Base-by-base conservation (phyloP, 2,113 vertebrate genomes). In the Maccullochella peelii region DNA sequence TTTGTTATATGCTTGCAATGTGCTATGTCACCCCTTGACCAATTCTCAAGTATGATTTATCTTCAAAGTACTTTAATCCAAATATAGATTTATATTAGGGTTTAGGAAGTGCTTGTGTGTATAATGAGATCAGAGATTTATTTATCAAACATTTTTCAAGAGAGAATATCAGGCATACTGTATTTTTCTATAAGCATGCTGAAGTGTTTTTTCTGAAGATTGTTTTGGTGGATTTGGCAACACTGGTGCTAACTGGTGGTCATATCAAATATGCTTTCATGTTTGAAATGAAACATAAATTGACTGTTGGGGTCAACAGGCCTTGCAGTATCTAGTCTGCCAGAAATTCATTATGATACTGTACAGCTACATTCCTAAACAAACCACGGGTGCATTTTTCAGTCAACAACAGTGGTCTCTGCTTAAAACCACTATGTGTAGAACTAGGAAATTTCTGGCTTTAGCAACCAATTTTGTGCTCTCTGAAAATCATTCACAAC, bases 51-150 rank as follows among this genome's bases (percentile, higher is more conserved):
- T 15, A 23, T 30, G 10, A 55, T 70, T 75, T 65, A 36, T 72
- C 30, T 73, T 77, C n/a, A 33, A 66, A 69, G 55, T 54, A 7
- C n/a, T 72, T 75, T 57, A 21, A 84, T 49, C 2, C n/a, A 78
- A 15, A 85, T n/a, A 6, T 0, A 76, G 0, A 77, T 65, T 59
- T 65, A 71, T 33, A 5, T 44, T 25, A 36, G 65, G 36, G 36
- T 82, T 77, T 50, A 16, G 11, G 7, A 73, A 68, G 27, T 58
- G 30, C 33, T 40, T 68, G 54, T 57, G 7, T 65, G 30, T 73
- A 25, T 40, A 70, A 49, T 55, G 62, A 23, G 33, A 69, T 69
- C 2, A 52, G 52, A 50, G 54, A 63, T 67, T 73, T 44, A 50
- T 50, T 66, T 62, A 59, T 47, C n/a, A 47, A 74, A 49, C 55